Percentiles rank a stretch among this genome's conserved stretches.
These are phyloP conservation scores for Rhynchophorus ferrugineus DNA, from an alignment of 1,140 invertebrate genomes.

Conservation along the genomic window DNA sequence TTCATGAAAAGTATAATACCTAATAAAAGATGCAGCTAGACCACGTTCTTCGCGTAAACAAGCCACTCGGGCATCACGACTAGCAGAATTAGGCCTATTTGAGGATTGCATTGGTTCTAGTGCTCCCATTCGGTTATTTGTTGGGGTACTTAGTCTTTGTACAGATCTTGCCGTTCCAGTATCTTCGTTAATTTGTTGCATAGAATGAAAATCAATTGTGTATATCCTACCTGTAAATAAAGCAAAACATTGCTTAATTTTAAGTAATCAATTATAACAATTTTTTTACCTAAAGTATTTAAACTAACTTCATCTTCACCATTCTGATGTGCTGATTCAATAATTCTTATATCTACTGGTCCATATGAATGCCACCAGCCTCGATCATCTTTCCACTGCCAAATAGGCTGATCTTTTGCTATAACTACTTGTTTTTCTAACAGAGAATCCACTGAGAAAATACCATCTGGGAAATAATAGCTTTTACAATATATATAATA, in stretches of 20 bases:
- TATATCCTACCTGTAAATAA: slow-evolving; percentile 69
- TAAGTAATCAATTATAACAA: background rate
- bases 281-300: slow-evolving; percentile 57
- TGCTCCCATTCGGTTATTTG: slow-evolving; percentile 24
- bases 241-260: background rate
- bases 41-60: slow-evolving; percentile 57
- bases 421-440: slow-evolving; percentile 64
- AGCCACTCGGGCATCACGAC: slow-evolving; percentile 50
- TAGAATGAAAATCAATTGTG: slow-evolving; percentile 91
- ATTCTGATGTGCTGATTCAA: slow-evolving; percentile 82
- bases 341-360: slow-evolving; percentile 56
- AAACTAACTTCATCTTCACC: slow-evolving; percentile 93
- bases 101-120: slow-evolving; percentile 26
- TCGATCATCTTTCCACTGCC: slow-evolving; percentile 96
- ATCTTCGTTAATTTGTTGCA: slow-evolving; percentile 98
- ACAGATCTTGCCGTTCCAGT: slow-evolving; percentile 73
- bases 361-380: slow-evolving; percentile 65
- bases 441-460: slow-evolving; percentile 86
- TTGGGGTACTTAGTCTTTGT: slow-evolving; percentile 55
- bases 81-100: slow-evolving; percentile 29
- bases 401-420: slow-evolving; percentile 72
- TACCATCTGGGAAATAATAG: slow-evolving; percentile 58
- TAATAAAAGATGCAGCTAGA: slow-evolving; percentile 69
- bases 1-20: too few relatives aligned
- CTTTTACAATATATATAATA: too few relatives aligned